These are phyloP conservation scores for Sternotherus odoratus DNA, from an alignment of 2,797 vertebrate species.

Conservation along the genomic window DNA sequence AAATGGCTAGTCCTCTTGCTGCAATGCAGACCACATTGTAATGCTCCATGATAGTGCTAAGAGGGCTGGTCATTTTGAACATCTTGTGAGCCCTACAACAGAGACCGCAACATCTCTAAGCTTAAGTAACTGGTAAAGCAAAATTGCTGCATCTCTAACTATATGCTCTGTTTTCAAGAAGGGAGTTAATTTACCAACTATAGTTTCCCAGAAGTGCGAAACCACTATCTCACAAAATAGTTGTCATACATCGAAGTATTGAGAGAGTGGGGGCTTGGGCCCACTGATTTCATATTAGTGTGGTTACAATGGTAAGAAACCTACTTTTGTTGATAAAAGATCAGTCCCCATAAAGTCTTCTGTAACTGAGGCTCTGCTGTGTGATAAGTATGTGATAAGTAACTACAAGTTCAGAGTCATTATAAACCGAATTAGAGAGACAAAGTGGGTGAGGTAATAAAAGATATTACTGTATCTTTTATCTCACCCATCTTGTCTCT, in stretches of 20 bases:
- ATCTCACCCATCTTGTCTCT: not conserved
- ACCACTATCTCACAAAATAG: rapidly evolving
- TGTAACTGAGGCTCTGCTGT: rapidly evolving
- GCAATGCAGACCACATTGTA: not conserved
- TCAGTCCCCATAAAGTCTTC: not conserved
- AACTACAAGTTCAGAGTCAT: not conserved
- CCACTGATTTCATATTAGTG: rapidly evolving
- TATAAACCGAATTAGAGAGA: rapidly evolving
- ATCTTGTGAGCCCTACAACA: not conserved
- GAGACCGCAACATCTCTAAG: not conserved
- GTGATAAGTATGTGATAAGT: rapidly evolving
- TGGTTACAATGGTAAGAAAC: not conserved
- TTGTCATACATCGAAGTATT: rapidly evolving
- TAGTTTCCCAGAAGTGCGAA: not conserved
- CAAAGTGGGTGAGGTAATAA: too few species aligned
- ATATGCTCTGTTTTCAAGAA: not conserved
- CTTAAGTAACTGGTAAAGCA: not conserved
- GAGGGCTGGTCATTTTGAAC: not conserved
- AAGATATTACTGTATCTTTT: too few species aligned
- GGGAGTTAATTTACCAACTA: not conserved
- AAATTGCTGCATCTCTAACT: not conserved
- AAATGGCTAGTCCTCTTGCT: not conserved
- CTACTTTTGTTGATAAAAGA: rapidly evolving
- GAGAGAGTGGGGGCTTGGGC: not conserved
- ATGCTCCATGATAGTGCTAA: not conserved